These are phyloP conservation scores for Meda fulgida DNA, from an alignment of 2,797 vertebrate species.

Conservation along the genomic window DNA sequence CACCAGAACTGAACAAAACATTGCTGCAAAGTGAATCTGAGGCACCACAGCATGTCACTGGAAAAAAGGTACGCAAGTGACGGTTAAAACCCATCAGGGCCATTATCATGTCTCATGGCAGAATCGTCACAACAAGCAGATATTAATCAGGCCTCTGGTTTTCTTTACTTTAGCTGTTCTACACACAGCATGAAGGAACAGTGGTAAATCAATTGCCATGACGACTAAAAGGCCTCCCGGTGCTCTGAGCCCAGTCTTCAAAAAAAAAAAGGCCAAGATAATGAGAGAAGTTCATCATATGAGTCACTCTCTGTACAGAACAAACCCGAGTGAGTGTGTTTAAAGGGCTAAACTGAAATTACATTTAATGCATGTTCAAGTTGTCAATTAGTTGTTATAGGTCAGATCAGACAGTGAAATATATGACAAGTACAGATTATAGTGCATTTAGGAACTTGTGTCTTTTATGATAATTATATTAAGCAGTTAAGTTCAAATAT, in stretches of 20 bases:
- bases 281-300: conserved; percentile 60
- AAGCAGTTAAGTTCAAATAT: background rate
- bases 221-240: conserved; percentile 64
- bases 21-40: background rate
- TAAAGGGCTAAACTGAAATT: conserved; percentile 37
- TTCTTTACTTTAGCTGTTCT: conserved; percentile 50
- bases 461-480: background rate
- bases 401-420: background rate
- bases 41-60: background rate
- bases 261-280: conserved; percentile 58
- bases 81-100: conserved; percentile 8
- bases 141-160: conserved; percentile 45
- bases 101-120: conserved; percentile 15
- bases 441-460: background rate
- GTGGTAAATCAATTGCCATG: conserved; percentile 65
- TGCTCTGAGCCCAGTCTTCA: conserved; percentile 55
- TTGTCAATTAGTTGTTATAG: conserved; percentile 11
- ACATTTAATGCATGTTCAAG: conserved; percentile 23
- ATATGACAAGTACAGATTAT: conserved; percentile 8
- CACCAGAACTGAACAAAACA: background rate
- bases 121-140: conserved; percentile 44
- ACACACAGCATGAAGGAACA: conserved; percentile 56
- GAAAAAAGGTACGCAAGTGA: background rate
- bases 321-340: conserved; percentile 31
- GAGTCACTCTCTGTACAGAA: conserved; percentile 55